Percentiles rank a stretch among this genome's conserved stretches.
These are phyloP conservation scores for Steinernema scapterisci DNA, from an alignment of 2,888 invertebrate species.

Conservation along the genomic window DNA sequence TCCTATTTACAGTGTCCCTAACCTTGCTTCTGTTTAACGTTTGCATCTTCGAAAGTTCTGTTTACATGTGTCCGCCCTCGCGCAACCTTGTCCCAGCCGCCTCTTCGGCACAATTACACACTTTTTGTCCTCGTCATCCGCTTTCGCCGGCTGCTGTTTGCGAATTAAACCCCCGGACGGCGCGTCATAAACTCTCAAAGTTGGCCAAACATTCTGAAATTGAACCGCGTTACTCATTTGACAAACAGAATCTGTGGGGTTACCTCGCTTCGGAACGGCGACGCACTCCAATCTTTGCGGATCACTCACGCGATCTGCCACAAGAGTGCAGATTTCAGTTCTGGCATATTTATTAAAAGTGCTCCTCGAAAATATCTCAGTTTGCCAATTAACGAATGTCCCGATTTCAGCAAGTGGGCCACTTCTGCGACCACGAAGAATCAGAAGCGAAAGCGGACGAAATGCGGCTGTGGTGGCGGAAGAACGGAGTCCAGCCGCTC, in stretches of 20 bases:
- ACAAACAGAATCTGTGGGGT: conserved; percentile 25
- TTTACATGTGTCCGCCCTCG: conserved; percentile 5
- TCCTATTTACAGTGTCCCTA: no score
- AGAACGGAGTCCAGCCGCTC: conserved; percentile 19
- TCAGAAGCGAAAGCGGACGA: conserved; percentile 5
- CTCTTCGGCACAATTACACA: background rate
- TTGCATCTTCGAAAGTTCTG: background rate
- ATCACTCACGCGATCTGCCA: conserved; percentile 1
- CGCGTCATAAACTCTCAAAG: conserved; percentile 2
- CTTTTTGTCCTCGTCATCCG: background rate
- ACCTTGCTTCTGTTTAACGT: no score
- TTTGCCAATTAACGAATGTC: background rate
- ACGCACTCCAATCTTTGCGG: background rate
- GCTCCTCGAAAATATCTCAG: background rate
- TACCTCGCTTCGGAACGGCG: conserved; percentile 5
- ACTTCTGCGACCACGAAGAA: conserved; percentile 25
- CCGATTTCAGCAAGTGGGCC: conserved; percentile 11
- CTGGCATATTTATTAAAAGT: background rate
- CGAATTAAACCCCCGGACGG: background rate
- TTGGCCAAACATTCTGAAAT: background rate
- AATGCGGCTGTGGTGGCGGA: conserved; percentile 20
- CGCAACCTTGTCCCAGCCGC: background rate
- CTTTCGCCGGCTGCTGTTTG: background rate
- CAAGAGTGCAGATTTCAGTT: background rate
- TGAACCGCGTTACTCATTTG: background rate